Evolutionary conservation across 2,888 invertebrate genomes (phyloP), one percentile per base, ranked within the genome.

Genomic region (Eilema sororculum): DNA sequence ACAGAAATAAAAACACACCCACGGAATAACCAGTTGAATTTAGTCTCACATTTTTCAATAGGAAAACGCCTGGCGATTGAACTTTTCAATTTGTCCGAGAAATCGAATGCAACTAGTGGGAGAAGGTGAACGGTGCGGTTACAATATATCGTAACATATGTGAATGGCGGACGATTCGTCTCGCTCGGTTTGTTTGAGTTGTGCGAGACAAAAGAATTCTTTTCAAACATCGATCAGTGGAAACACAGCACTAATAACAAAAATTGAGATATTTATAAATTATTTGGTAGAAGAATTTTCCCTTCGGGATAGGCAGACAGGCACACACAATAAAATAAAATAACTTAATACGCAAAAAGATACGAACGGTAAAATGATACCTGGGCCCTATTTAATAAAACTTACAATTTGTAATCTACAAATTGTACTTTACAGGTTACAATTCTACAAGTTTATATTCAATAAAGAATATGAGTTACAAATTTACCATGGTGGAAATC

Each of bases 1-100:
- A 82, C 82, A 89, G 89, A 90, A 89, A 93, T 90, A 91, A 91
- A 90, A 92, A 91, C 87, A 89, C 90, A 87, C 91, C 90, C 86
- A 92, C 89, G 73, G 76, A 81, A 87, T 81, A 89, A 74, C 77
- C 86, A 73, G 76, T 85, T 73, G 78, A 78, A 78, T 88, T 80
- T 78, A 87, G 82, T 86, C 78, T 77, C 85, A 75, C 78, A 69
- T 76, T 78, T 78, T 84, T 86, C 75, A 82, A 85, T 79, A 70
- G 74, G 77, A 83, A 60, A 76, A 73, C 76, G 59, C 73, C 77
- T 75, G 68, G 78, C 69, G 70, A 77, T 77, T 73, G 78, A 74
- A 65, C 89, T 89, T 82, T 85, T 86, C 80, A 85, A 90, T 87
- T 86, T 87, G 82, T 86, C 77, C 87, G 88, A 75, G 76, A 81